Evolutionary conservation across 2,888 invertebrate genomes (phyloP), one percentile per base, ranked within the genome.

Genomic region (Caenorhabditis plicata): DNA sequence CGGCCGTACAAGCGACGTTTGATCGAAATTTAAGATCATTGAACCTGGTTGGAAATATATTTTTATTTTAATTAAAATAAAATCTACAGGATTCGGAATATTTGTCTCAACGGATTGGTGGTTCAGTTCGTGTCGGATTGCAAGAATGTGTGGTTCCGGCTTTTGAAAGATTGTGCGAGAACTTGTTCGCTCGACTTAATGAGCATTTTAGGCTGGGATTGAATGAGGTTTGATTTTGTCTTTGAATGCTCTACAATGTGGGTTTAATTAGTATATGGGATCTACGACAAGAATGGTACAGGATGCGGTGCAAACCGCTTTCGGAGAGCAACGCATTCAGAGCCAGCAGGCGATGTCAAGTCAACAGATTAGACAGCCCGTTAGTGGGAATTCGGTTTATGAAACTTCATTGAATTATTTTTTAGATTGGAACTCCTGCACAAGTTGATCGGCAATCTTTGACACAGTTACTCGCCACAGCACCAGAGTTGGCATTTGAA

Each of bases 191-290:
- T 39, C 93, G 95, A 83, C 86, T 95, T 51, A 91, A 92, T 81
- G 89, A 90, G 44, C 87, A 89, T 17, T 95, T 94, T 83, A 87
- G 88, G 45, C 86, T 86, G 65, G 95, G 95, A 47, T 90, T 92
- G 7, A 88, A 88, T 81, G 64, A 70, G 58, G 63, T 63, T 1
- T 4, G 20, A 13, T 33, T 20, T 23, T 15, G 23, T 25, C 40
- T 22, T 33, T 11, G 29, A 13, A n/a, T n/a, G n/a, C n/a, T n/a
- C n/a, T n/a, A n/a, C n/a, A n/a, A n/a, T 15, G 1, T 50, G 53
- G 44, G 51, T 32, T 4, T 23, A 42, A 4, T 4, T 20, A 13
- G 31, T 31, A 19, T 13, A 17, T 17, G 23, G n/a, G 5, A 25
- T 9, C 23, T 40, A 17, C 20, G 22, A 39, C 22, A 40, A 22